Evolutionary conservation across 2,888 invertebrate genomes (phyloP).

Genomic region (Masnerella sp.): DNA sequence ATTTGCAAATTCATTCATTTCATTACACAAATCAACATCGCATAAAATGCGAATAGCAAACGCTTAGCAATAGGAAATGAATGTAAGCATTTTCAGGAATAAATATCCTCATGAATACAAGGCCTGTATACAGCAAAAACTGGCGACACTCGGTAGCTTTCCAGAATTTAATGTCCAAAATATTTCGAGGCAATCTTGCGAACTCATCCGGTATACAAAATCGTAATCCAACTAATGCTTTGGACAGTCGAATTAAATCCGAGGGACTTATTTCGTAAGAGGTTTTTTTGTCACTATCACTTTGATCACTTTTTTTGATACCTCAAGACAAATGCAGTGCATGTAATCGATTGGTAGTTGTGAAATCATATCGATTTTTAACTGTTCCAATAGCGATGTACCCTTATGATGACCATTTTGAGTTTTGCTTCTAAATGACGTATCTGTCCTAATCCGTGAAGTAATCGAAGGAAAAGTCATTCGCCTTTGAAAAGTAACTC

Average conservation of each 20-base stretch:
- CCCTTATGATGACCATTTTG: neutral
- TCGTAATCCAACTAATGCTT: neutral
- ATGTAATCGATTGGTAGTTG: no score
- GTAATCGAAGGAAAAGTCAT: neutral
- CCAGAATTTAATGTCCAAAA: neutral
- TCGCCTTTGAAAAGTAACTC: neutral
- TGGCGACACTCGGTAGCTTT: constrained; percentile 1
- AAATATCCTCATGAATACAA: neutral
- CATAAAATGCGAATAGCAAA: constrained; percentile 5
- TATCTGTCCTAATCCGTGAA: neutral
- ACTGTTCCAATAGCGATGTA: neutral
- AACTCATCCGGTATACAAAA: constrained; percentile 5
- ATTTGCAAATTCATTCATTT: neutral
- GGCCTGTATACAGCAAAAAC: neutral
- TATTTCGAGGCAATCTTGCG: no score
- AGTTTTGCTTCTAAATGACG: neutral
- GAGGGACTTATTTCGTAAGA: neutral
- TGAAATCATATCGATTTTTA: neutral
- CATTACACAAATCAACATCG: neutral
- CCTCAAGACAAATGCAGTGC: no score
- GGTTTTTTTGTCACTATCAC: neutral
- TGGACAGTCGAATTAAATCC: neutral
- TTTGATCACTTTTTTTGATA: no score
- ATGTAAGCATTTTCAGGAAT: neutral
- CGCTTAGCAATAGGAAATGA: constrained; percentile 8